Evolutionary conservation across 2,888 invertebrate genomes (phyloP).

Genomic region (Apamea monoglypha): DNA sequence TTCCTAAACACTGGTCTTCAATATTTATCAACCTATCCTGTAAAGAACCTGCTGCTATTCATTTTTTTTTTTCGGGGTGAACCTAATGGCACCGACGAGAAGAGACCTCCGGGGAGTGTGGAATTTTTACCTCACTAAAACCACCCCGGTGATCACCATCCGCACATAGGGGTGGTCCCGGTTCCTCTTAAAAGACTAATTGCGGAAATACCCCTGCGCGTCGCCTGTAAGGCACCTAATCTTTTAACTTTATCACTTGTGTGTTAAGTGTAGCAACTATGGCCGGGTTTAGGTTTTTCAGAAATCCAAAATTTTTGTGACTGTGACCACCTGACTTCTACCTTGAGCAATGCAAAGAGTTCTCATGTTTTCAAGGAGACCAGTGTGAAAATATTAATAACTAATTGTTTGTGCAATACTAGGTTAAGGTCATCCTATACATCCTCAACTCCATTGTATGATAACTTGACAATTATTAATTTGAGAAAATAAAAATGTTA

Average conservation of each 20-base stretch:
- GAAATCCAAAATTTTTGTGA: neutral
- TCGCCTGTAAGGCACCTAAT: too few species aligned
- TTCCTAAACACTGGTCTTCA: neutral
- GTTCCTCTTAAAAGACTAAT: too few species aligned
- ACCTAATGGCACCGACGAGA: too few species aligned
- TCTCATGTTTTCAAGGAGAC: constrained; percentile 7
- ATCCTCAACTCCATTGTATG: constrained; percentile 15
- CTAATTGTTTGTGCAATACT: constrained; percentile 23
- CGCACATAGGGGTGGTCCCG: too few species aligned
- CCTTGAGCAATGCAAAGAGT: neutral
- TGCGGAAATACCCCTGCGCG: too few species aligned
- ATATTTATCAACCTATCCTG: constrained; percentile 7
- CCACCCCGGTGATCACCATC: too few species aligned
- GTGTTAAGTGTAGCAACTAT: too few species aligned
- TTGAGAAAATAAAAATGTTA: constrained; percentile 7
- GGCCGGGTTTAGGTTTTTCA: neutral
- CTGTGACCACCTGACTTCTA: neutral
- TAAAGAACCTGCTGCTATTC: neutral
- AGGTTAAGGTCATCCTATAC: constrained; percentile 47
- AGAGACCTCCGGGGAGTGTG: too few species aligned
- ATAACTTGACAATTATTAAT: neutral
- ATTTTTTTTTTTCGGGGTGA: too few species aligned
- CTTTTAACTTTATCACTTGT: neutral
- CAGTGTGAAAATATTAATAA: constrained; percentile 11
- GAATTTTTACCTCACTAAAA: too few species aligned